Conservation (phyloP, 2,113 vertebrate species). For the Cricetomys ansorgei region DNA sequence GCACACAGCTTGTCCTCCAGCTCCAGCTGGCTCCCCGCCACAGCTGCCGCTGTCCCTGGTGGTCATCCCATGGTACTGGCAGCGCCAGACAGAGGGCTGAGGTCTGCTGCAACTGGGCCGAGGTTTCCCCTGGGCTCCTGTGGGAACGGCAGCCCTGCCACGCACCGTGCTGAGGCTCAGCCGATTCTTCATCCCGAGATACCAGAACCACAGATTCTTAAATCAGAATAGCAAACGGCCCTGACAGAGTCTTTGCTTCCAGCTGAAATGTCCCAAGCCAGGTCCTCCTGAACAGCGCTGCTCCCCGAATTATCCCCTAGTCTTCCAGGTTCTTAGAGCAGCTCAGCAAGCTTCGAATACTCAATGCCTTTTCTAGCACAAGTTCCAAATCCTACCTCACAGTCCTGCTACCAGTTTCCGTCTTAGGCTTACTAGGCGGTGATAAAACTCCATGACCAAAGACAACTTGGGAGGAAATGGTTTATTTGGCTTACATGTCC, state of each 20-base stretch:
- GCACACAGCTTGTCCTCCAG: not conserved
- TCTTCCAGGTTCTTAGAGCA: not conserved
- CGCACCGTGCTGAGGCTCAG: not conserved
- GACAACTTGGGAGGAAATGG: not conserved
- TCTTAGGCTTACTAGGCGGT: not conserved
- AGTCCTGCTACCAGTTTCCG: not conserved
- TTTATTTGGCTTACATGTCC: not conserved
- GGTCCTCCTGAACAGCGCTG: not conserved
- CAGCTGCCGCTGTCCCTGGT: not conserved
- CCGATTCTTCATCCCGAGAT: not conserved
- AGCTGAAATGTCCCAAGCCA: not conserved
- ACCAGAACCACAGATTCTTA: not conserved
- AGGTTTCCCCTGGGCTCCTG: not conserved
- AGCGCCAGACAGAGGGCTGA: too few species aligned
- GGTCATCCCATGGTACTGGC: not conserved
- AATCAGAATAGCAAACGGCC: not conserved
- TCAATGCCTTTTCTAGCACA: not conserved
- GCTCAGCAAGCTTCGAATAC: not conserved
- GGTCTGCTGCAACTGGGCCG: too few species aligned
- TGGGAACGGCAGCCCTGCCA: not conserved
- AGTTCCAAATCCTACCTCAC: not conserved
- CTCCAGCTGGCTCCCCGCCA: not conserved
- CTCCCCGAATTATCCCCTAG: not conserved
- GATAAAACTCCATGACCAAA: not conserved
- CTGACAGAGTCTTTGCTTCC: not conserved